Evolutionary conservation across 1,140 invertebrate genomes (phyloP), one percentile per base, ranked within the genome.

Genomic region (Telenomus remus): DNA sequence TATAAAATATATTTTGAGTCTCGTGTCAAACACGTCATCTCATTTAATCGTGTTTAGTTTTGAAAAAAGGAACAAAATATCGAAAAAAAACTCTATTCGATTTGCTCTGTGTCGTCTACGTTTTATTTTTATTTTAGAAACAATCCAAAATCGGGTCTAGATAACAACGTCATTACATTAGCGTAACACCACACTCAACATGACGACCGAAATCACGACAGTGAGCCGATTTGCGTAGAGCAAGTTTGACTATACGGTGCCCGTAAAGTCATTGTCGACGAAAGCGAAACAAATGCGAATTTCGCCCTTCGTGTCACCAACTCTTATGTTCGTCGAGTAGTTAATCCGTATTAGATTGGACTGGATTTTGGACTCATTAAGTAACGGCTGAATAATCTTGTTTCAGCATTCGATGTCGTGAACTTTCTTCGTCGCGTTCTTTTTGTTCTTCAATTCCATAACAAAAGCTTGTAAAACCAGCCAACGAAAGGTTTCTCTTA

Each of bases 321-420:
- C 74, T 69, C 70, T 82, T 82, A 82, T 75, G 78, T 82, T 80
- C 80, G 81, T 81, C 69, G 73, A 44, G 51, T 63, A 71, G 70
- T 59, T 77, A 71, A 82, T 82, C 72, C 76, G 60, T 66, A 79
- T 82, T 81, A 81, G 57, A 68, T 71, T 66, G 69, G 48, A 80
- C 78, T 75, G 79, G 76, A 80, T 82, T 80, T 80, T 77, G 73
- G 71, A 71, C 77, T 80, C 64, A 61, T 80, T 77, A 65, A 68
- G 53, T 71, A 77, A 68, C 19, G 39, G 59, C 49, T 7, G 50
- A 63, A 72, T 80, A 80, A 79, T 79, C 75, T 71, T 66, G 64
- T 75, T 80, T 73, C 16, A 43, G 66, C 47, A 77, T 74, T 61
- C 51, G 69, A 69, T 59, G 61, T 74, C 49, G n/a, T n/a, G 27